Base-by-base conservation (phyloP, 2,113 vertebrate species). In the Cisticola juncidis region DNA sequence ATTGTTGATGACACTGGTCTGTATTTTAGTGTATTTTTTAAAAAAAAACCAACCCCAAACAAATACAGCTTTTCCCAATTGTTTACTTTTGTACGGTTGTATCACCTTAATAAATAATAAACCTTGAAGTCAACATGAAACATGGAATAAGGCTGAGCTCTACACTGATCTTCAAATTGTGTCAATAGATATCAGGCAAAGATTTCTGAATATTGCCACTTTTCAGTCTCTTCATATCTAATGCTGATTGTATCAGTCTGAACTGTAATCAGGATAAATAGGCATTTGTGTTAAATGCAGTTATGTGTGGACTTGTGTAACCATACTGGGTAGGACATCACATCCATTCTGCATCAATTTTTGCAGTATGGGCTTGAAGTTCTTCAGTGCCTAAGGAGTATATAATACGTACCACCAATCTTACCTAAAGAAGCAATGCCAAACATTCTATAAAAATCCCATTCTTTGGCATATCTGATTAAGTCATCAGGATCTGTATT, bases 391-490 rank as follows among this genome's bases (percentile, higher is more conserved):
- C 68, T 90, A 29, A 53, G 47, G 51, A 87, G 22, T 33, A 65
- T 33, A 42, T 29, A 72, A 50, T 53, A 57, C 9, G n/a, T 25
- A 60, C 45, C 24, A 71, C 29, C 2, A 14, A 35, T 48, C 97
- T 97, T 97, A 99, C 99, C 99, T 23, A 99, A 98, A 82, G 98
- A 98, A 62, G 99, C 99, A 92, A 99, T 85, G 51, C 98, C 98
- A 95, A 99, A 99, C 99, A 99, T 98, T 96, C 97, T 90, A 47
- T 99, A 99, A 97, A 99, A 99, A 91, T 99, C 99, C 99, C 99
- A 99, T 81, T 99, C 99, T 90, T 98, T 99, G 65, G 99, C 98
- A 84, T 99, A 99, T 97, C 99, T 97, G 97, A 99, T 99, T 90
- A 99, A 98, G 97, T 99, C 99, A 6, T 99, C 98, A 1, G 99